phyloP scores from a whole-genome alignment of 2,888 invertebrate species.

The Cataglyphis cursor region DNA sequence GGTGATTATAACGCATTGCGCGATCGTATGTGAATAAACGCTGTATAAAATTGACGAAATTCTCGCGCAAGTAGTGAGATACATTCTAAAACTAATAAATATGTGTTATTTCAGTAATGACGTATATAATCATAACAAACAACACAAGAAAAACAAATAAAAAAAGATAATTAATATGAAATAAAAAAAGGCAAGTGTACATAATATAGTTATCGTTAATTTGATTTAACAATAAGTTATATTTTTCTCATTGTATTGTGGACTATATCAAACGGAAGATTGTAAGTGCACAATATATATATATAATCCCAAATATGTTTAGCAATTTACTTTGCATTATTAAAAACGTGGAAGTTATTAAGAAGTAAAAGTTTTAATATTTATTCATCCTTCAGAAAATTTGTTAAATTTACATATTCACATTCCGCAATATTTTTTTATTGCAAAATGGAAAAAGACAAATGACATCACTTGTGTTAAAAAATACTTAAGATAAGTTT shows the following conservation, averaged over 20 bases:
- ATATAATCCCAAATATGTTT: conserved; percentile 2
- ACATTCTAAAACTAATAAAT: conserved; percentile 58
- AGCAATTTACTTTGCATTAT: background rate
- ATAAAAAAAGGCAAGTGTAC: conserved; percentile 9
- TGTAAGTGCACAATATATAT: background rate
- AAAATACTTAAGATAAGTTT: background rate
- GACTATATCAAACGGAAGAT: conserved; percentile 10
- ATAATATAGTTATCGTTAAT: conserved; percentile 12
- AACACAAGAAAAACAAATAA: background rate
- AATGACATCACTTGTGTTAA: background rate
- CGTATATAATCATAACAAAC: conserved; percentile 3
- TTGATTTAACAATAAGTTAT: background rate
- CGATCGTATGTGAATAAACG: conserved; percentile 45
- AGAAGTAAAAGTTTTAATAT: conserved; percentile 8
- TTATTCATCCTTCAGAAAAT: background rate
- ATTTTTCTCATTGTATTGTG: conserved; percentile 25
- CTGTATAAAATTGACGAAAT: conserved; percentile 50
- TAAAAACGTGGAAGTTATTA: background rate
- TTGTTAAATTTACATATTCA: background rate
- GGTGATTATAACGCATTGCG: conserved; percentile 4
- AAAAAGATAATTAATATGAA: background rate
- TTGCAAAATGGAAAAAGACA: background rate
- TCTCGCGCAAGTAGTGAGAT: conserved; percentile 16
- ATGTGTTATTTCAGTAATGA: conserved; percentile 55
- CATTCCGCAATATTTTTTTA: background rate